phyloP scores from a whole-genome alignment of 2,888 invertebrate species.

The Smittia aterrima region DNA sequence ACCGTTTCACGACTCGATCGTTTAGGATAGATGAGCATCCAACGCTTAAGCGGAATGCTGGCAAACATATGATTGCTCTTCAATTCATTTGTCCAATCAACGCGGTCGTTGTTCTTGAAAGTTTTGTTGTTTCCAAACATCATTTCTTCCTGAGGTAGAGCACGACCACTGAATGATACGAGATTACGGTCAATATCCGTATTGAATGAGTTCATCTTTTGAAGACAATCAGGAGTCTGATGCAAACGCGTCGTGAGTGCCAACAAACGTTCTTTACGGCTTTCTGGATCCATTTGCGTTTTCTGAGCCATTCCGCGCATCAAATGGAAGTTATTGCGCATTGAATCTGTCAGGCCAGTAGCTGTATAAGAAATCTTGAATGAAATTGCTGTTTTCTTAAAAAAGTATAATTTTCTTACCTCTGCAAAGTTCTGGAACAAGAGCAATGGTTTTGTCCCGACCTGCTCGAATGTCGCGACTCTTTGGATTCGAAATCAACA shows the following conservation, averaged over 20 bases:
- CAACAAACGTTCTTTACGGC: slow-evolving; percentile 65
- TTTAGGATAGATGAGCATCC: slow-evolving; percentile 52
- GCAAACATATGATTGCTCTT: slow-evolving; percentile 55
- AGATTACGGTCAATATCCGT: slow-evolving; percentile 64
- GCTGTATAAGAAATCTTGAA: too few species aligned
- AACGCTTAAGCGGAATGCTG: slow-evolving; percentile 49
- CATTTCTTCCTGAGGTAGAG: slow-evolving; percentile 66
- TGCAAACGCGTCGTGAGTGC: slow-evolving; percentile 66
- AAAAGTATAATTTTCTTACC: too few species aligned
- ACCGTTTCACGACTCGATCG: slow-evolving; percentile 47
- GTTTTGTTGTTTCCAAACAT: slow-evolving; percentile 53
- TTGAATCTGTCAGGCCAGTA: background rate
- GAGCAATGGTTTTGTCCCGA: slow-evolving; percentile 61
- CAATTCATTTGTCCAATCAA: slow-evolving; percentile 71
- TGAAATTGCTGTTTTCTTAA: too few species aligned
- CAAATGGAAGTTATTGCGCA: background rate
- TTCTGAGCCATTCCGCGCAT: slow-evolving; percentile 62
- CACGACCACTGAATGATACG: slow-evolving; percentile 66
- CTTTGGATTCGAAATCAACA: slow-evolving; percentile 68
- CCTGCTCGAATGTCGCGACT: slow-evolving; percentile 67
- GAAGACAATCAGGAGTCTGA: slow-evolving; percentile 53
- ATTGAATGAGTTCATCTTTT: slow-evolving; percentile 71
- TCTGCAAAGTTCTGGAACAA: slow-evolving; percentile 77
- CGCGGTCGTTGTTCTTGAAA: slow-evolving; percentile 48
- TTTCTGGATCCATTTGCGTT: slow-evolving; percentile 70